Percentiles rank a stretch among this genome's conserved stretches.
phyloP scores from a whole-genome alignment of 2,797 vertebrate species.

The Anguilla obscura region DNA sequence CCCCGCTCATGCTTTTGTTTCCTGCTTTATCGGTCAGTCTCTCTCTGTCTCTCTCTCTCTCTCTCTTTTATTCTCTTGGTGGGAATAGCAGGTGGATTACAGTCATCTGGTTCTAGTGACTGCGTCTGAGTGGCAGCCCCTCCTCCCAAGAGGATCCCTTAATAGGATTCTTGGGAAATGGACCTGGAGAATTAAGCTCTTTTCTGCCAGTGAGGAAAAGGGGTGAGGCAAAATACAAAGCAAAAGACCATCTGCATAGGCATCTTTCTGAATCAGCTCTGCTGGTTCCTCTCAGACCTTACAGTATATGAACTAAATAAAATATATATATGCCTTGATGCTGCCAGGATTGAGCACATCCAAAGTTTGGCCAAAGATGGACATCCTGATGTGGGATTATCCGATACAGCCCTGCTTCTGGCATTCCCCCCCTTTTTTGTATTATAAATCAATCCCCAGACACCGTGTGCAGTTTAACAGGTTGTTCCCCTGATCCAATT shows the following conservation, averaged over 20 bases:
- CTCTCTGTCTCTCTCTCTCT: background rate
- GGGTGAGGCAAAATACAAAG: background rate
- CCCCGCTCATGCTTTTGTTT: background rate
- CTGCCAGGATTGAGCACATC: background rate
- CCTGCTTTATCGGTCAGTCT: background rate
- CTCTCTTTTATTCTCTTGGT: background rate
- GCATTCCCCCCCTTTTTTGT: background rate
- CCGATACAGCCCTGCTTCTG: conserved; percentile 21
- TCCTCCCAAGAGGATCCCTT: background rate
- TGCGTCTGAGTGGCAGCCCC: conserved; percentile 16
- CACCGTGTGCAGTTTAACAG: background rate
- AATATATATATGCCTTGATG: conserved; percentile 15
- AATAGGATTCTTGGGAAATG: conserved; percentile 15
- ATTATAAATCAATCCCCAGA: conserved; percentile 30
- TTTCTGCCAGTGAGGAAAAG: too few relatives aligned
- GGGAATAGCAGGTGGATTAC: conserved; percentile 21
- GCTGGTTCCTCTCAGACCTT: conserved; percentile 33
- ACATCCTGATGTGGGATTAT: conserved; percentile 14
- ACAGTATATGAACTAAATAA: conserved; percentile 38
- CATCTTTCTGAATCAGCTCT: conserved; percentile 36
- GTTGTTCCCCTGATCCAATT: background rate
- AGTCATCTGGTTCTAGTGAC: background rate
- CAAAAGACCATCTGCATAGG: conserved; percentile 32
- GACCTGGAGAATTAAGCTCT: background rate
- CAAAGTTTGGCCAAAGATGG: conserved; percentile 10